Base-by-base conservation (phyloP, 2,888 invertebrate genomes). In the Dynastes tityus region DNA sequence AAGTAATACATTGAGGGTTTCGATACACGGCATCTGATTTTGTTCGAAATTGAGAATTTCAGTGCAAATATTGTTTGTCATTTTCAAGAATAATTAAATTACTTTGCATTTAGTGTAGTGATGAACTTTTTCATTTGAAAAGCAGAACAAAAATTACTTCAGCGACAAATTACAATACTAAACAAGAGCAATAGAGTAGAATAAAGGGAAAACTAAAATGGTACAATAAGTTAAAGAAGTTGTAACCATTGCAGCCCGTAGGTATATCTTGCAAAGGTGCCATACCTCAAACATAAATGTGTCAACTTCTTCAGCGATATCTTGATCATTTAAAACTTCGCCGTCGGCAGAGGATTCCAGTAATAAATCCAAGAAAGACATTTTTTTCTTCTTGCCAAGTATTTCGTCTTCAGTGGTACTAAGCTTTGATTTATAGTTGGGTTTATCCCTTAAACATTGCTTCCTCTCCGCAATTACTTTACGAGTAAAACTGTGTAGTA, bases 231-330 rank as follows among this genome's bases (percentile, higher is more conserved):
- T 45, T 45, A 8, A 11, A 1, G 40, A 45, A 3, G 9, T 8
- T 45, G 9, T 8, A 8, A 45, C 8, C 5, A 45, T 11, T 11
- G 8, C 8, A 45, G 45, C 8, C 45, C 8, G 0, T 4, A 2
- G 32, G 32, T 32, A 32, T 32, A 4, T 32, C 4, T 32, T 53
- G 2, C 0, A 53, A 8, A 22, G 22, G 4, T 9, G 4, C 2
- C n/a, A 87, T 3, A 88, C 88, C 58, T 67, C 76, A 45, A 76
- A 76, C 76, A 76, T 55, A 77, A 53, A 78, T 51, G 76, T 76
- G 27, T 76, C 76, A 55, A 76, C 76, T 68, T 76, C 67, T 58
- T 76, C 76, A 22, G 65, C 49, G 9, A 76, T 40, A 11, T 76
- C 76, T 29, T 55, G 37, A 55, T 76, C 65, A 32, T 11, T 76